Conservation (phyloP, 2,113 vertebrate genomes). For the Struthio camelus region DNA sequence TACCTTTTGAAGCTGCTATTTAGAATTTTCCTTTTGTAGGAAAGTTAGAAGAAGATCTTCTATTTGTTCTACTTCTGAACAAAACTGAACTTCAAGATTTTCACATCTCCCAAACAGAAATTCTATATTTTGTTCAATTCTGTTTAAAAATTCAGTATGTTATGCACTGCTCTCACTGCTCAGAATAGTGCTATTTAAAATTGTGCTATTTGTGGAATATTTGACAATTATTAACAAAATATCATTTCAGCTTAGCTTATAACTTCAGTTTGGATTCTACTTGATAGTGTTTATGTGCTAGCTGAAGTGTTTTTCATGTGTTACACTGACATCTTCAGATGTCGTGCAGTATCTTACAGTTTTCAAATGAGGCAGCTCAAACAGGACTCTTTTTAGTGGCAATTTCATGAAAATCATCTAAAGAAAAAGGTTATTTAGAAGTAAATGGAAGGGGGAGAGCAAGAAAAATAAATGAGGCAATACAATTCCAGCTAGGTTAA, state of each 20-base stretch:
- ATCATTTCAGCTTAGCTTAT: constrained; percentile 63
- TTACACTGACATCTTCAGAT: constrained; percentile 64
- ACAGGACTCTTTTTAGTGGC: constrained; percentile 57
- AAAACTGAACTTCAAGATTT: constrained; percentile 60
- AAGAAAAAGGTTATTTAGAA: constrained; percentile 64
- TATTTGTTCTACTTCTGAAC: constrained; percentile 51
- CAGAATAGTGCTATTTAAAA: constrained; percentile 47
- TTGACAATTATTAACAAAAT: constrained; percentile 69
- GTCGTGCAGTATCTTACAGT: constrained; percentile 48
- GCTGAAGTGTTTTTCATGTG: constrained; percentile 61
- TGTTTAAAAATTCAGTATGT: constrained; percentile 53
- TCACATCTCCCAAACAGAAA: constrained; percentile 58
- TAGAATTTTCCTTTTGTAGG: constrained; percentile 46
- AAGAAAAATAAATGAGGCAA: constrained; percentile 29
- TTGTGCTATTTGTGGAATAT: constrained; percentile 59
- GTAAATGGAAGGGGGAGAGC: constrained; percentile 18
- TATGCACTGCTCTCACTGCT: background rate
- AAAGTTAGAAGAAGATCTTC: background rate
- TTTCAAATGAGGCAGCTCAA: constrained; percentile 61
- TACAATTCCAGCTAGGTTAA: constrained; percentile 52
- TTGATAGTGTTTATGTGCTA: constrained; percentile 62
- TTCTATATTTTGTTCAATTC: constrained; percentile 54
- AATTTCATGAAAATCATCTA: constrained; percentile 62
- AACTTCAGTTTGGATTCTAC: constrained; percentile 52
- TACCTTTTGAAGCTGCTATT: constrained; percentile 29